Percentiles rank a stretch among this genome's conserved stretches.
These are phyloP conservation scores for Lampris incognitus DNA, from an alignment of 2,113 vertebrate genomes.

Conservation along the genomic window DNA sequence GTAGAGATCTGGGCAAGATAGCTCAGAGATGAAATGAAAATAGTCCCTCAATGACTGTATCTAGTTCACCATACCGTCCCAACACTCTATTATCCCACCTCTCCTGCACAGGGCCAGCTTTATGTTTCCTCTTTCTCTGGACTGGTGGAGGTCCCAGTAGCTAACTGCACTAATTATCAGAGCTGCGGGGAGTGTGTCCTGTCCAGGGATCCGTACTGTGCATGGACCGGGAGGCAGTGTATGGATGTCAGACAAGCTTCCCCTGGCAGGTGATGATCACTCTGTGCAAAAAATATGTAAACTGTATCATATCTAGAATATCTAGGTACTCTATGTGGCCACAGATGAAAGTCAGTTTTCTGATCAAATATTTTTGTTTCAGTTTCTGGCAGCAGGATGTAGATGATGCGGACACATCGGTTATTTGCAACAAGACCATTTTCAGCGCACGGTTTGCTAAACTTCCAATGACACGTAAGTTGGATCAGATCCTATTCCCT, in stretches of 20 bases:
- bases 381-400: constrained; percentile 90
- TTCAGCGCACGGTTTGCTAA: constrained; percentile 49
- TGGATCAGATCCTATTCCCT: constrained; percentile 17
- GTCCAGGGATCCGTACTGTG: constrained; percentile 94
- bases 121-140: constrained; percentile 87
- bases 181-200: constrained; percentile 95
- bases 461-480: constrained; percentile 75
- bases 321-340: background rate
- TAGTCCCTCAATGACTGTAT: constrained; percentile 29
- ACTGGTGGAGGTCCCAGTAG: constrained; percentile 89
- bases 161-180: constrained; percentile 92
- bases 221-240: constrained; percentile 87
- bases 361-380: constrained; percentile 55
- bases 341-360: background rate
- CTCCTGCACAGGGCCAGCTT: constrained; percentile 84
- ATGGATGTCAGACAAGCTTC: constrained; percentile 64
- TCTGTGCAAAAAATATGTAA: background rate
- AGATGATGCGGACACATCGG: constrained; percentile 81
- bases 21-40: constrained; percentile 38
- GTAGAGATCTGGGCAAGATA: constrained; percentile 28
- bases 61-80: constrained; percentile 29
- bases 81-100: constrained; percentile 31
- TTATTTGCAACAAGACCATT: constrained; percentile 69
- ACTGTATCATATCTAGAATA: background rate
- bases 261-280: constrained; percentile 69